Evolutionary conservation across 2,113 vertebrate genomes (phyloP).

Genomic region (Epinephelus cyanopodus): DNA sequence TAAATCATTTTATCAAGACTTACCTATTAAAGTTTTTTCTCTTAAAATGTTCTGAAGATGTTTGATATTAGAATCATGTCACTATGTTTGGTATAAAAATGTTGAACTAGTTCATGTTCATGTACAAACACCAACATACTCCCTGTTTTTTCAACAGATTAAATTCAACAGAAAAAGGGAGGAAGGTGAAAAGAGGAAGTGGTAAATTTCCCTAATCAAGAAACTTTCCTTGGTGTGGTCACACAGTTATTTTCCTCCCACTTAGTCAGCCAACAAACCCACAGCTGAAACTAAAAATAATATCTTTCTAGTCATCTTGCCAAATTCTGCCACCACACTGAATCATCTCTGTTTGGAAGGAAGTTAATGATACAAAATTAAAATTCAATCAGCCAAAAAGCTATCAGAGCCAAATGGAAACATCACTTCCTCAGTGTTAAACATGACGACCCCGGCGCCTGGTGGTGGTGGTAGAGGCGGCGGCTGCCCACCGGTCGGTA

Average conservation of each 20-base stretch:
- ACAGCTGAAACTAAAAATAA: not conserved
- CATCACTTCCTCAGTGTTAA: not conserved
- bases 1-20: too few relatives aligned
- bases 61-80: too few relatives aligned
- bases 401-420: not conserved
- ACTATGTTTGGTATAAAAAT: too few relatives aligned
- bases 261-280: slow-evolving; percentile 1
- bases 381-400: slow-evolving; percentile 16
- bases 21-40: too few relatives aligned
- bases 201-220: slow-evolving; percentile 11
- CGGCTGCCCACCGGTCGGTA: slow-evolving; percentile 73
- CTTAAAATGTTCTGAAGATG: too few relatives aligned
- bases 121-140: not conserved
- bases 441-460: not conserved
- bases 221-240: slow-evolving; percentile 20
- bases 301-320: not conserved
- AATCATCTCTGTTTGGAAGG: not conserved
- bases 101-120: not conserved
- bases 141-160: not conserved
- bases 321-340: too few relatives aligned
- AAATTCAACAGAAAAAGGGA: slow-evolving; percentile 14
- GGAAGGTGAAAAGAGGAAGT: slow-evolving; percentile 38
- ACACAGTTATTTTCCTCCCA: not conserved
- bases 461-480: not conserved
- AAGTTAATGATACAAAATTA: too few relatives aligned